Base-by-base conservation (phyloP, 2,888 invertebrate genomes). In the Amphipyra berbera region DNA sequence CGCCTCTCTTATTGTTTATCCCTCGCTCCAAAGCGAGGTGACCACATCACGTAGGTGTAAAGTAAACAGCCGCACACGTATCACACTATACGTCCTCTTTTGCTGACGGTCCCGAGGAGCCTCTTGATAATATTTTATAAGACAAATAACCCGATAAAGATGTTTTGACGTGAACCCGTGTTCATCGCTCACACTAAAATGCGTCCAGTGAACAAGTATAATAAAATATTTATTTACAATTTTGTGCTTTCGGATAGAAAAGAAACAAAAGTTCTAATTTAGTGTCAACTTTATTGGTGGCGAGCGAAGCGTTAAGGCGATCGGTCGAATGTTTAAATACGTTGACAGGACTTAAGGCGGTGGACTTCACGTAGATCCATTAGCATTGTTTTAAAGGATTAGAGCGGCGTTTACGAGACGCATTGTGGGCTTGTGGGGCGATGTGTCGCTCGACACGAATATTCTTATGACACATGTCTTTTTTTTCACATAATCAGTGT, bases 71-170 rank as follows among this genome's bases (percentile, higher is more conserved):
- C 91, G 91, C 90, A 86, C 90, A 88, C 91, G 85, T 86, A 92
- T 92, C 90, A 88, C 87, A 88, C 90, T 88, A 87, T 88, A 88
- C 89, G 90, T 90, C 92, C 92, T 92, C 92, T 94, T 94, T 93
- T 93, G 94, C 95, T 94, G 94, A 94, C 93, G 93, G 88, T 94
- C 90, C 92, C 89, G 88, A 90, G 90, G 92, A 91, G 92, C 90
- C 94, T 90, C 94, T 94, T 90, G 94, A 95, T 94, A 94, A 94
- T 94, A 94, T 94, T 95, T 94, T 94, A 94, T 94, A 95, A 95
- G 94, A 95, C 95, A 95, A 95, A 94, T 94, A 95, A 94, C 94
- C 91, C 90, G 94, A 95, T 95, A 94, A 94, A 95, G 94, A 95
- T 94, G 94, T 95, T 95, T 93, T 95, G 95, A 95, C 95, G 92